Conservation (phyloP, 2,113 vertebrate genomes). For the Mungos mungo region DNA sequence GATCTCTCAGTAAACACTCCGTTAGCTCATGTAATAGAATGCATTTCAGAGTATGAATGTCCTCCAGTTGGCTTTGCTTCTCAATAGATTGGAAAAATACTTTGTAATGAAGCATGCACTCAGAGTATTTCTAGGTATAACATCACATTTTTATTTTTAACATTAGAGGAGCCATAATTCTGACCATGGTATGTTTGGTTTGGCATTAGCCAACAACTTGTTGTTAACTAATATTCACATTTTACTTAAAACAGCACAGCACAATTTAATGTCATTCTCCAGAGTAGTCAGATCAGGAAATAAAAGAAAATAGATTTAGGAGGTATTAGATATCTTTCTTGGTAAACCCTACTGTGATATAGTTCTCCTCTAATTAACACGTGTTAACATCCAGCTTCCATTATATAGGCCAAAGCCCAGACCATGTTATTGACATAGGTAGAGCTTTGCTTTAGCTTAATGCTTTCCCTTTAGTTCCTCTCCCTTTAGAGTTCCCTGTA, state of each 20-base stretch:
- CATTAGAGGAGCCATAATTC: conserved; percentile 2
- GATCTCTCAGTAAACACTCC: neutral
- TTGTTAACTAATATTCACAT: conserved; percentile 46
- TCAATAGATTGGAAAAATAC: neutral
- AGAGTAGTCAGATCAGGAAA: conserved; percentile 33
- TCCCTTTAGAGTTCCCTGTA: neutral
- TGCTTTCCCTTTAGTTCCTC: neutral
- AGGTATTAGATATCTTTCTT: neutral
- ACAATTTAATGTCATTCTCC: conserved; percentile 1
- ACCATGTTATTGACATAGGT: neutral
- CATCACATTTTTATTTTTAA: conserved; percentile 21
- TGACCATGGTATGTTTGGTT: conserved; percentile 15
- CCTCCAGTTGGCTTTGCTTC: neutral
- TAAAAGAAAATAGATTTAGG: conserved; percentile 16
- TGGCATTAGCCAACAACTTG: conserved; percentile 16
- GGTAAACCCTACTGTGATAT: neutral
- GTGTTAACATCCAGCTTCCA: neutral
- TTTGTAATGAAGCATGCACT: conserved; percentile 4
- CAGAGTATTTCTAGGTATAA: neutral
- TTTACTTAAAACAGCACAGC: conserved; percentile 16
- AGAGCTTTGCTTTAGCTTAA: neutral
- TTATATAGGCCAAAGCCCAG: neutral
- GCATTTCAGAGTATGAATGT: neutral
- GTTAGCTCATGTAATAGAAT: neutral
- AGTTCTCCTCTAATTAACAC: neutral